phyloP scores from a whole-genome alignment of 2,113 vertebrate species.

The Pantherophis guttatus region DNA sequence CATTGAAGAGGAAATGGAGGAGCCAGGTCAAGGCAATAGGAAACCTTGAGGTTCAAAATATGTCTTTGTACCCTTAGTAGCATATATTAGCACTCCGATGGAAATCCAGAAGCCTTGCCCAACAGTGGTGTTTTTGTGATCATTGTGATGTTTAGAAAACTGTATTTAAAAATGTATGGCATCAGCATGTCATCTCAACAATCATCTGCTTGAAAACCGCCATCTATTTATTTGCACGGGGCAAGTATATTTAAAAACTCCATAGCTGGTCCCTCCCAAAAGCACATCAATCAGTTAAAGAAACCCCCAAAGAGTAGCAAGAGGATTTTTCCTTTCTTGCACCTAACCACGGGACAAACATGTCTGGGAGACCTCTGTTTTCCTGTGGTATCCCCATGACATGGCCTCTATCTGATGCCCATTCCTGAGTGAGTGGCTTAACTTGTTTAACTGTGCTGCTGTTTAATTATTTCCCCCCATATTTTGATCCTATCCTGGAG shows the following conservation, averaged over 20 bases:
- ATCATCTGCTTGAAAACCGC: background rate
- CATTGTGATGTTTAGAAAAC: background rate
- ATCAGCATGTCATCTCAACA: background rate
- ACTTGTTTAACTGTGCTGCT: background rate
- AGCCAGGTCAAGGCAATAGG: conserved; percentile 52
- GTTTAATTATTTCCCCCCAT: background rate
- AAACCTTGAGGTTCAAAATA: conserved; percentile 45
- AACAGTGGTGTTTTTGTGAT: background rate
- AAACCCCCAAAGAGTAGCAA: background rate
- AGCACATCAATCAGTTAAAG: background rate
- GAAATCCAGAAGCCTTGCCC: background rate
- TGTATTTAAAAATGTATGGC: background rate
- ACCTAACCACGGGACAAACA: background rate
- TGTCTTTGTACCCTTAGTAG: conserved; percentile 26
- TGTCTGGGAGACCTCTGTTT: background rate
- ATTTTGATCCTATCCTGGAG: background rate
- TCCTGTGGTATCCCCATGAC: background rate
- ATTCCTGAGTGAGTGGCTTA: background rate
- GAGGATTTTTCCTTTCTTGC: background rate
- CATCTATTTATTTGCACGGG: background rate
- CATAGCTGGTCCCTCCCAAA: background rate
- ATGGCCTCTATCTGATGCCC: background rate
- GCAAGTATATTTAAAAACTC: background rate
- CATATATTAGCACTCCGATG: background rate
- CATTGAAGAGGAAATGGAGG: conserved; percentile 39